Evolutionary conservation across 2,888 invertebrate species (phyloP).

Genomic region (Ctena decussata): DNA sequence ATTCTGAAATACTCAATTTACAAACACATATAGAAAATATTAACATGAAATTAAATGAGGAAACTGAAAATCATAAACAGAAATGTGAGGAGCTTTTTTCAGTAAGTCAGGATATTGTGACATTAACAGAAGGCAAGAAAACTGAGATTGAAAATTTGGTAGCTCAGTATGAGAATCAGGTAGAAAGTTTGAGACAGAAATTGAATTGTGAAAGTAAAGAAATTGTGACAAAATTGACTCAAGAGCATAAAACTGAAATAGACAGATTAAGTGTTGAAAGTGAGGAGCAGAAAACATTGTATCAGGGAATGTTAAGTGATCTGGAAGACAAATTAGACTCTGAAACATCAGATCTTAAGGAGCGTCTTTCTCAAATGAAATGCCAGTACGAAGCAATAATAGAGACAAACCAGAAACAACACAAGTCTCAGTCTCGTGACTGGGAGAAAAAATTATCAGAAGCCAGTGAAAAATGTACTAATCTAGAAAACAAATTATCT

Average conservation of each 20-base stretch:
- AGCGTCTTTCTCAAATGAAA: slow-evolving; percentile 60
- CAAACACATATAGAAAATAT: slow-evolving; percentile 14
- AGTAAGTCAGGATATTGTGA: slow-evolving; percentile 29
- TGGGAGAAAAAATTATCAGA: slow-evolving; percentile 15
- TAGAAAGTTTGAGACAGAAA: slow-evolving; percentile 3
- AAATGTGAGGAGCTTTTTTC: slow-evolving; percentile 8
- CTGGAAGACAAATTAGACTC: slow-evolving; percentile 54
- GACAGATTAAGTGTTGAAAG: slow-evolving; percentile 25
- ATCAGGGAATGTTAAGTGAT: slow-evolving; percentile 53
- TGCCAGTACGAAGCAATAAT: slow-evolving; percentile 64
- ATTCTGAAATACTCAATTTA: slow-evolving; percentile 7
- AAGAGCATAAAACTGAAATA: slow-evolving; percentile 26
- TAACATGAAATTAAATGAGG: slow-evolving; percentile 13
- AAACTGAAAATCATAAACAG: slow-evolving; percentile 3
- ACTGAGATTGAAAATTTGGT: slow-evolving; percentile 40
- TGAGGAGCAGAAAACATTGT: slow-evolving; percentile 49
- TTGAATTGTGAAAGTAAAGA: slow-evolving; percentile 18
- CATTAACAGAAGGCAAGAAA: slow-evolving; percentile 49
- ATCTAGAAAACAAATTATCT: not conserved
- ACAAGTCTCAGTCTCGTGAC: slow-evolving; percentile 16
- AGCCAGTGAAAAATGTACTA: not conserved
- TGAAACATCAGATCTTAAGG: slow-evolving; percentile 42
- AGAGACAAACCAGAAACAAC: slow-evolving; percentile 55
- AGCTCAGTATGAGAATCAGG: slow-evolving; percentile 31
- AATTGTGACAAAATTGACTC: slow-evolving; percentile 8